Percentiles rank a stretch among this genome's conserved stretches.
phyloP scores from a whole-genome alignment of 2,888 invertebrate genomes.

The Ochropleura plecta region DNA sequence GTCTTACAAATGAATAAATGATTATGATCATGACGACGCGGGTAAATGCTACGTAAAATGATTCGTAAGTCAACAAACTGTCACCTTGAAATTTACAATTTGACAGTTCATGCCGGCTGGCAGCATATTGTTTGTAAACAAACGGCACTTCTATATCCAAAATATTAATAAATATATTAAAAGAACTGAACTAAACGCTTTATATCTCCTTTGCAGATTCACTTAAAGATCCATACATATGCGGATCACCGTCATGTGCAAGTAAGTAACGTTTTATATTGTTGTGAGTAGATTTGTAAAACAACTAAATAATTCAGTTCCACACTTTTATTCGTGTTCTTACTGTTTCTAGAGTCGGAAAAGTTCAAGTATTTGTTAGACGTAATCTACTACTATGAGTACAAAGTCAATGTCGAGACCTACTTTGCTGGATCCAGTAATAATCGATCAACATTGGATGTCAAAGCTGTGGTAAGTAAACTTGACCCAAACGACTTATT shows the following conservation, averaged over 20 bases:
- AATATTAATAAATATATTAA: not conserved
- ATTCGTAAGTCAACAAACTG: not conserved
- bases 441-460: conserved; percentile 92
- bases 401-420: conserved; percentile 93
- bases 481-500: not conserved
- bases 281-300: not conserved
- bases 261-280: conserved; percentile 81
- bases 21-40: too few relatives aligned
- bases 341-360: conserved; percentile 83
- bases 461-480: conserved; percentile 89
- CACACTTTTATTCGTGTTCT: not conserved
- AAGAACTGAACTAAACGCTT: not conserved
- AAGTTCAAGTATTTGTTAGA: conserved; percentile 92
- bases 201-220: conserved; percentile 90
- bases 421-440: conserved; percentile 93
- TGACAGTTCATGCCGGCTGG: not conserved
- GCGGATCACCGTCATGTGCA: conserved; percentile 93
- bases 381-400: conserved; percentile 92
- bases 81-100: conserved; percentile 12
- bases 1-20: too few relatives aligned
- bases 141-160: conserved; percentile 20
- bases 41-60: not conserved
- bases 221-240: conserved; percentile 93
- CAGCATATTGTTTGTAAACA: conserved; percentile 37
- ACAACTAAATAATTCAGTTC: not conserved